These are phyloP conservation scores for Centropus unirufus DNA, from an alignment of 2,113 vertebrate genomes.

Conservation along the genomic window DNA sequence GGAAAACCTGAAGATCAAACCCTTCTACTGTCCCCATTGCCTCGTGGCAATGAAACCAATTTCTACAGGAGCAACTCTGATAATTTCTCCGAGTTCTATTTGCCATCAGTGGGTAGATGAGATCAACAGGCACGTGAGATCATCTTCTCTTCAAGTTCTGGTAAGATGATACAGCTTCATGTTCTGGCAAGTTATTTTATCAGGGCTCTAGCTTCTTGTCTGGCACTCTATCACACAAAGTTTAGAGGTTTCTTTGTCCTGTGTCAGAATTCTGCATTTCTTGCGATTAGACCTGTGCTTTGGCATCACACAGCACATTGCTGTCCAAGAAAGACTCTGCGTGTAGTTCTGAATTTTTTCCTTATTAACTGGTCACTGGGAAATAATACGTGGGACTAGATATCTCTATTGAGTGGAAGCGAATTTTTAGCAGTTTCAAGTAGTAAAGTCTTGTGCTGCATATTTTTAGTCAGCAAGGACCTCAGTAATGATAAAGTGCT, in stretches of 20 bases:
- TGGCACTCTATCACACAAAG: accelerated
- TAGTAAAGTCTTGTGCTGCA: not conserved
- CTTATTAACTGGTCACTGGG: not conserved
- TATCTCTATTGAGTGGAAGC: not conserved
- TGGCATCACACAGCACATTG: accelerated
- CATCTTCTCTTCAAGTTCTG: constrained; percentile 91
- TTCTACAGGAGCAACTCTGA: constrained; percentile 92
- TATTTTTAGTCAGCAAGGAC: not conserved
- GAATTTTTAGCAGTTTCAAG: not conserved
- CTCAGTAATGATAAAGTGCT: not conserved
- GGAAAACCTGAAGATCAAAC: constrained; percentile 87
- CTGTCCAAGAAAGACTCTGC: not conserved
- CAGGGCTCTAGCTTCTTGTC: accelerated
- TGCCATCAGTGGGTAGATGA: constrained; percentile 99
- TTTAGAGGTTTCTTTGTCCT: not conserved
- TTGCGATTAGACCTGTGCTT: not conserved
- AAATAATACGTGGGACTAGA: not conserved
- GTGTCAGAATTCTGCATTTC: not conserved
- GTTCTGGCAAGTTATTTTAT: not conserved
- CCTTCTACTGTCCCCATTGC: constrained; percentile 98
- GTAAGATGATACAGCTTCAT: constrained; percentile 70
- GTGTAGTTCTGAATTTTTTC: not conserved
- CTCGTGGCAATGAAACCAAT: constrained; percentile 96
- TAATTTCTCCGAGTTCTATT: constrained; percentile 97
- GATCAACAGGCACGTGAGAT: constrained; percentile 93